Base-by-base conservation (phyloP, 2,797 vertebrate species). In the Falco concolor region DNA sequence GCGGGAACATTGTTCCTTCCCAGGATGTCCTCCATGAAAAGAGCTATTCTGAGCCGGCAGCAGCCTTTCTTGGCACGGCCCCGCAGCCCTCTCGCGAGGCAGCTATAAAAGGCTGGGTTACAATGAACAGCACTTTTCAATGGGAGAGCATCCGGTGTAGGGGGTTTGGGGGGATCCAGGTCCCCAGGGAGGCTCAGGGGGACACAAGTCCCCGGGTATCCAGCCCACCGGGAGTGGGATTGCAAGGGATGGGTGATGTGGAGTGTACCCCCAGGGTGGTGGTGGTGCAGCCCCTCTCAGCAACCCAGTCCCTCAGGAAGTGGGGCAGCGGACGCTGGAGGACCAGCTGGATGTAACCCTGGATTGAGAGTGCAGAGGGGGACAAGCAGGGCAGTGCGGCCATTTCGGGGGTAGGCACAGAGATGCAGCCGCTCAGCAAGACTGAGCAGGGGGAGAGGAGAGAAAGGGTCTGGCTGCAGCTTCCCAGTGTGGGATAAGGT, bases 1-100 rank as follows among this genome's bases (percentile, higher is more conserved):
- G 95, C 93, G 3, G 89, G 95, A 93, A 96, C 95, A 95, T 96
- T 96, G 96, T 96, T 96, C 93, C 95, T 96, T 95, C 95, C 87
- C 96, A 96, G 96, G 96, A 96, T 96, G 94, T 96, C 94, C 95
- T 94, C 93, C 94, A 93, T 96, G 96, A 96, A 96, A 96, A 96
- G 96, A 94, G 91, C 96, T 96, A 96, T 96, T 96, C 96, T 96
- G 93, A 96, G 95, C 93, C n/a, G 63, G 96, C 95, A 89, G 96
- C 94, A 92, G 96, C 92, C 87, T 92, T 93, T 96, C 96, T 96
- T 96, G 96, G 96, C 96, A 96, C 44, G 1, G 94, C 91, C 89
- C 84, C 3, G 20, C 89, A n/a, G 89, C 89, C 76, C 42, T 16
- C 90, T 84, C 54, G 44, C 5, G 10, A 91, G 93, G 84, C 69